Conservation (phyloP, 2,797 vertebrate genomes). For the Typhlichthys eigenmanni region DNA sequence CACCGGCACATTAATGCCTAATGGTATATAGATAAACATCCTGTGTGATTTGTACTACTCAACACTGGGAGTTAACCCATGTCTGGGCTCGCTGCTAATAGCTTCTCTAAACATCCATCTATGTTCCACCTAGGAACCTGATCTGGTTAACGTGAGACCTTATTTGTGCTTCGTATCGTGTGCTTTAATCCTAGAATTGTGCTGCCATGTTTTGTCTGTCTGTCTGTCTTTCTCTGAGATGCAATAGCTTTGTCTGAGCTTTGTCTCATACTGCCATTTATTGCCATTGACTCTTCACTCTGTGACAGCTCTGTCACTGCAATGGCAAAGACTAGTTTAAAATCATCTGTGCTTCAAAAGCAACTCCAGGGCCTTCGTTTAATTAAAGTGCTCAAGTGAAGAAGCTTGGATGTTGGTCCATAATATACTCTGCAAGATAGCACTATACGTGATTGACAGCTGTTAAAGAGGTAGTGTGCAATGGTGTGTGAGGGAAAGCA, state of each 20-base stretch:
- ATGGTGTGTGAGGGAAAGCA: constrained; percentile 14
- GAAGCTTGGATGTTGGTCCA: constrained; percentile 41
- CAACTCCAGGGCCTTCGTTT: constrained; percentile 68
- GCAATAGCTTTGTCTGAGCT: background rate
- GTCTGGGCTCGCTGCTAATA: too few species aligned
- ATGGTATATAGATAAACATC: constrained; percentile 7
- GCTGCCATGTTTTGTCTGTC: constrained; percentile 11
- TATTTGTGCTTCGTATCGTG: constrained; percentile 55
- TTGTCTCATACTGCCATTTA: background rate
- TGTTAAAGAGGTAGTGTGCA: constrained; percentile 19
- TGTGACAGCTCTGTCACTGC: background rate
- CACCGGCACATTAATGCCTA: constrained; percentile 2
- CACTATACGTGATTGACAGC: constrained; percentile 12
- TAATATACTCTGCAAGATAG: constrained; percentile 24
- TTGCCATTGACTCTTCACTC: constrained; percentile 7
- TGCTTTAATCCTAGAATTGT: constrained; percentile 3
- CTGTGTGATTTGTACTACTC: constrained; percentile 19
- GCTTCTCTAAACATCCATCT: background rate
- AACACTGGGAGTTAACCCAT: too few species aligned
- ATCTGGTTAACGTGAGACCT: background rate
- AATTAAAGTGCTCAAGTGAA: constrained; percentile 71
- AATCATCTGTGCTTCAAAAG: constrained; percentile 37
- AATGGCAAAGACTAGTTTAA: background rate
- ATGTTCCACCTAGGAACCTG: too few species aligned
- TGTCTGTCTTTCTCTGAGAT: constrained; percentile 30